phyloP scores from a whole-genome alignment of 2,113 vertebrate genomes.

The Dicerorhinus sumatrensis region DNA sequence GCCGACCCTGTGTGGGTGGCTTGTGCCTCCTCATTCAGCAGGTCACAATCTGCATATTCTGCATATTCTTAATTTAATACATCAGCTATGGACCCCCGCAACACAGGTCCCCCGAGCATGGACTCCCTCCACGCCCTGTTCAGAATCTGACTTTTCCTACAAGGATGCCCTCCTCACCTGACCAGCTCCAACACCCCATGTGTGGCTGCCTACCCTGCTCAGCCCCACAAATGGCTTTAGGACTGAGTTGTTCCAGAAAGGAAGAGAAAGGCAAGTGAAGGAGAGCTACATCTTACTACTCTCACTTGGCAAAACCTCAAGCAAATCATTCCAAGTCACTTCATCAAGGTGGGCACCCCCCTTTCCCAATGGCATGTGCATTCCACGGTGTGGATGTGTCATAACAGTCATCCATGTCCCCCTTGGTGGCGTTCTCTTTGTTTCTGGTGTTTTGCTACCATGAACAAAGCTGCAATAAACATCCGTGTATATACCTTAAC shows the following conservation, averaged over 20 bases:
- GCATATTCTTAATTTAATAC: too few relatives aligned
- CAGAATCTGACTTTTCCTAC: not conserved
- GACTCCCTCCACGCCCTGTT: not conserved
- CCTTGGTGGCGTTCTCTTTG: fast-evolving
- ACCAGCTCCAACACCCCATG: too few relatives aligned
- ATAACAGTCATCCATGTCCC: fast-evolving
- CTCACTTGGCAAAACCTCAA: not conserved
- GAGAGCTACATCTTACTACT: not conserved
- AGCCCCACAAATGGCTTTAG: not conserved
- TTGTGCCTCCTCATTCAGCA: too few relatives aligned
- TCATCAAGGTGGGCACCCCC: fast-evolving
- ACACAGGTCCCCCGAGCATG: too few relatives aligned
- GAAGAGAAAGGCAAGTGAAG: not conserved
- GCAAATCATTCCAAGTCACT: not conserved
- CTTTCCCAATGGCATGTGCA: fast-evolving
- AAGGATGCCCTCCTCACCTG: not conserved
- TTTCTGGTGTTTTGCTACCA: not conserved
- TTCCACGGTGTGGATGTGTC: fast-evolving
- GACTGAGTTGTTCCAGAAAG: not conserved
- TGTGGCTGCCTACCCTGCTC: too few relatives aligned
- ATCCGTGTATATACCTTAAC: fast-evolving
- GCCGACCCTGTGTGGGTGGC: too few relatives aligned
- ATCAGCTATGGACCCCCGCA: too few relatives aligned
- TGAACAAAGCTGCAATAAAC: not conserved
- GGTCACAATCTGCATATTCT: too few relatives aligned